Conservation (phyloP, 2,113 vertebrate genomes). For the Nothoprocta pentlandii region DNA sequence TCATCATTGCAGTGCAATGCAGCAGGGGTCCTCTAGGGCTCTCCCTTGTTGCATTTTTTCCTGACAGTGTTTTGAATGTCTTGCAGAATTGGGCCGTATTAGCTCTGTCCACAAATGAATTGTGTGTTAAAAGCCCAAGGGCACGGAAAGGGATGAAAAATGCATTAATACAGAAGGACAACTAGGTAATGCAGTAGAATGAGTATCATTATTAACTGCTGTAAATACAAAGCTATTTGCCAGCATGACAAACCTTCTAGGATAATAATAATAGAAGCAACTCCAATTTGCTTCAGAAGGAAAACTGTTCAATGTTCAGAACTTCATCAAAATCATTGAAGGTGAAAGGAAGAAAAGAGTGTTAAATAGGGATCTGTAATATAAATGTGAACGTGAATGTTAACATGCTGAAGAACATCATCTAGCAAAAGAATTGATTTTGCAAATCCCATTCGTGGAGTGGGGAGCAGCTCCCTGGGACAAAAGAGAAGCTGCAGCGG, state of each 20-base stretch:
- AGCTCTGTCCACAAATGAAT: not conserved
- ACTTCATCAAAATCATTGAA: conserved; percentile 51
- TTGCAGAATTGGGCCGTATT: not conserved
- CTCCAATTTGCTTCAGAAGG: conserved; percentile 1
- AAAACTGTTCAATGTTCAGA: conserved; percentile 17
- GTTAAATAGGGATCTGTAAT: not conserved
- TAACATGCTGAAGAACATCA: not conserved
- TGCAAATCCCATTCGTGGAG: not conserved
- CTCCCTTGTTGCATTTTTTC: conserved; percentile 19
- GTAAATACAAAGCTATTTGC: conserved; percentile 29
- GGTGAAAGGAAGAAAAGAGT: not conserved
- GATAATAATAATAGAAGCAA: not conserved
- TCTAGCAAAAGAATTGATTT: not conserved
- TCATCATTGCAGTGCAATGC: not conserved
- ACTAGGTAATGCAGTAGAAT: not conserved
- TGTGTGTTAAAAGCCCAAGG: not conserved
- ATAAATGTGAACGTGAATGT: not conserved
- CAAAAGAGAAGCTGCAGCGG: not conserved
- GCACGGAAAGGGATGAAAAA: not conserved
- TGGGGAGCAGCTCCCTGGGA: not conserved
- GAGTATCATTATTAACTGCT: conserved; percentile 16
- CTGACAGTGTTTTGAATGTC: not conserved
- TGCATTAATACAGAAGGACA: not conserved
- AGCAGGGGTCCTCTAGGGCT: not conserved
- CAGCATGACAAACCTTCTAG: not conserved